Conservation (phyloP, 2,888 invertebrate species). For the Hirtodrosophila trivittata region DNA sequence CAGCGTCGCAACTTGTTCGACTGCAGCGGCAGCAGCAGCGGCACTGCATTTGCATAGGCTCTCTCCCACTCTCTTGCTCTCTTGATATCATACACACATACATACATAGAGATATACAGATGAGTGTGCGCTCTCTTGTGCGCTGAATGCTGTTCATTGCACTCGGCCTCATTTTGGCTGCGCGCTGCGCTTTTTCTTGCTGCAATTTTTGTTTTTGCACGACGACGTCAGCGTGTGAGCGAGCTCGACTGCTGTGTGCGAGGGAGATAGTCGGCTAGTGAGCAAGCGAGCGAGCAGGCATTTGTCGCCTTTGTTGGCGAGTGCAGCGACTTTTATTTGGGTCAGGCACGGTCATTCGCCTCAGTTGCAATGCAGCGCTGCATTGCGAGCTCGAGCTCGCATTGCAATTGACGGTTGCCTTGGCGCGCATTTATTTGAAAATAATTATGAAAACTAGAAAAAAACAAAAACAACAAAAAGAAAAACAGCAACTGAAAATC, state of each 20-base stretch:
- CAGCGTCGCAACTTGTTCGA: slow-evolving; percentile 64
- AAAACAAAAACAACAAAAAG: slow-evolving; percentile 3
- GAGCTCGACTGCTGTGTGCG: slow-evolving; percentile 1
- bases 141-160: slow-evolving; percentile 83
- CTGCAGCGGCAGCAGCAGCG: slow-evolving; percentile 34
- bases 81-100: slow-evolving; percentile 2
- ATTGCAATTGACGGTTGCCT: slow-evolving; percentile 62
- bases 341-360: slow-evolving; percentile 87
- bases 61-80: slow-evolving; percentile 9
- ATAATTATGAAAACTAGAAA: slow-evolving; percentile 60
- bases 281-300: slow-evolving; percentile 22
- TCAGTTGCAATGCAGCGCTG: slow-evolving; percentile 49
- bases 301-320: slow-evolving; percentile 62
- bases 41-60: slow-evolving; percentile 65
- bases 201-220: slow-evolving; percentile 68
- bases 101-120: not conserved
- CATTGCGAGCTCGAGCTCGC: slow-evolving; percentile 19
- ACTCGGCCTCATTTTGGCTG: slow-evolving; percentile 79
- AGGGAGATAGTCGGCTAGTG: slow-evolving; percentile 3
- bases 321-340: slow-evolving; percentile 88
- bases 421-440: slow-evolving; percentile 77
- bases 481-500: slow-evolving; percentile 4
- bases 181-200: slow-evolving; percentile 53
- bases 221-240: slow-evolving; percentile 29
- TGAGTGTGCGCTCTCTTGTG: slow-evolving; percentile 43